Conservation (phyloP, 2,888 invertebrate species). For the Scaptomyza flava region DNA sequence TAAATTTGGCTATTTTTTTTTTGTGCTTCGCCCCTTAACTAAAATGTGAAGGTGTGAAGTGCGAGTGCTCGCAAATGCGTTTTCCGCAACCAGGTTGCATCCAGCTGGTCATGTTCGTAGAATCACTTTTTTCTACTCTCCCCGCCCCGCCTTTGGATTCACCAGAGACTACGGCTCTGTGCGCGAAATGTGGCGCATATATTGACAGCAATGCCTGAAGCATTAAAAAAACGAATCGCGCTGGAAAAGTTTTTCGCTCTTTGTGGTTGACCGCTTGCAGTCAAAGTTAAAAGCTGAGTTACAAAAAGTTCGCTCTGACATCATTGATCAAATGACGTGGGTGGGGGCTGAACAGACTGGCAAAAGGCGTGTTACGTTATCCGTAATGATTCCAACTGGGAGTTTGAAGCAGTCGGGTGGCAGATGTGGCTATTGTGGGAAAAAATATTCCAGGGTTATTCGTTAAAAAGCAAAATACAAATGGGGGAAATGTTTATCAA, state of each 20-base stretch:
- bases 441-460: slow-evolving; percentile 19
- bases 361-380: slow-evolving; percentile 40
- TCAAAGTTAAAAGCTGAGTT: slow-evolving; percentile 69
- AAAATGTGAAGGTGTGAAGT: slow-evolving; percentile 59
- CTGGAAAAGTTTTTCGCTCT: slow-evolving; percentile 56
- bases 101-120: neutral
- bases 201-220: slow-evolving; percentile 19
- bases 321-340: slow-evolving; percentile 57
- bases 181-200: slow-evolving; percentile 19
- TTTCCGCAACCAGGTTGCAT: slow-evolving; percentile 51
- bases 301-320: slow-evolving; percentile 54
- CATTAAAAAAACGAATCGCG: slow-evolving; percentile 21
- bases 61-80: slow-evolving; percentile 45
- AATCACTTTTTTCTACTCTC: neutral
- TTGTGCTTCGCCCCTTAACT: slow-evolving; percentile 6
- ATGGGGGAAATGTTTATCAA: slow-evolving; percentile 1
- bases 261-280: slow-evolving; percentile 75
- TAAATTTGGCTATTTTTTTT: slow-evolving; percentile 54
- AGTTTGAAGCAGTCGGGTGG: neutral
- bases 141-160: neutral
- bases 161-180: neutral
- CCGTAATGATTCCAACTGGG: slow-evolving; percentile 41
- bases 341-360: slow-evolving; percentile 11
- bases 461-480: neutral
- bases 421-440: slow-evolving; percentile 7